Base-by-base conservation (phyloP, 2,888 invertebrate genomes). In the Nomada flava region DNA sequence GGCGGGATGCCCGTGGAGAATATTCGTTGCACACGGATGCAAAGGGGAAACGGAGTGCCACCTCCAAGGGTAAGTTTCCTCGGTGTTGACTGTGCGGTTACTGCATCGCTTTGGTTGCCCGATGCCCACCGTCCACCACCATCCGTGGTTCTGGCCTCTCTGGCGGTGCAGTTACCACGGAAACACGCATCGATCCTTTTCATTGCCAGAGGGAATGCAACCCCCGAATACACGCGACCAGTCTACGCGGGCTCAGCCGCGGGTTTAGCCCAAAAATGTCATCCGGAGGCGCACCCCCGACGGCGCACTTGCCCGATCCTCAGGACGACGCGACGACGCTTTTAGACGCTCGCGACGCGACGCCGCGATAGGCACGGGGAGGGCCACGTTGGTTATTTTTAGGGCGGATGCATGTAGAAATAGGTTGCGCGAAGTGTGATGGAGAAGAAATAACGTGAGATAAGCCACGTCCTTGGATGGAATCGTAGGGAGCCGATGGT, bases 11-110 rank as follows among this genome's bases (percentile, higher is more conserved):
- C 42, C 71, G 70, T 53, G 52, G 55, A 36, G 60, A 42, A 60
- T 67, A 60, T 44, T 70, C 67, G 73, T 68, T 60, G 64, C 44
- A 85, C 94, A 94, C 94, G 94, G 94, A 83, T 79, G 72, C 79
- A 83, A 86, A 77, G 84, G 84, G 76, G 86, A 70, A 65, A 68
- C 65, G 75, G 79, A 79, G 78, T 83, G 78, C 74, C 73, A 82
- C 64, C 67, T 71, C 68, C 82, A 63, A 50, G 64, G 74, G 57
- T 84, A 72, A 36, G 50, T 76, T 76, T 64, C 74, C 80, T 68
- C 82, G 74, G 55, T 82, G 71, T 73, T 70, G 80, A 67, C 72
- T 71, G 76, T 79, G 87, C 83, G 84, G 78, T 85, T 81, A 87
- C 76, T 85, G 84, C 88, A 85, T 83, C 86, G 82, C 69, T 85